Evolutionary conservation across 2,113 vertebrate genomes (phyloP).

Genomic region (Oenanthe melanoleuca): DNA sequence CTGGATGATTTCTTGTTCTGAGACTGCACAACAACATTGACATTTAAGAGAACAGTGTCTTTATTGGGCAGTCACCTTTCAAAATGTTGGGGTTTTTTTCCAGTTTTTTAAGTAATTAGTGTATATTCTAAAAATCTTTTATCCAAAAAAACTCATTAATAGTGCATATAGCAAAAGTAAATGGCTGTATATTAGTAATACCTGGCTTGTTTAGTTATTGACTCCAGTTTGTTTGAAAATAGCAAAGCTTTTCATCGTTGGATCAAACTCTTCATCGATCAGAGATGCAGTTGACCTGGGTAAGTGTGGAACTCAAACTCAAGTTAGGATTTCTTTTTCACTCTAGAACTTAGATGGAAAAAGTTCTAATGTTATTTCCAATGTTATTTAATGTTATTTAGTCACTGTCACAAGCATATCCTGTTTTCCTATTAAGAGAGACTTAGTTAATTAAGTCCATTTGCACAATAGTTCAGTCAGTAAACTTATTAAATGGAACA

Average conservation of each 20-base stretch:
- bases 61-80: neutral
- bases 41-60: neutral
- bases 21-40: neutral
- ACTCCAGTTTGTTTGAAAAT: conserved; percentile 58
- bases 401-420: neutral
- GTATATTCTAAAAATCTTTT: neutral
- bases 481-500: neutral
- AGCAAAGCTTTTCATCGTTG: conserved; percentile 93
- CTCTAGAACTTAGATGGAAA: neutral
- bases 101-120: neutral
- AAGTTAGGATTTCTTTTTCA: neutral
- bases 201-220: neutral
- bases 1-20: neutral
- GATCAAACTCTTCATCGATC: conserved; percentile 83
- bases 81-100: neutral
- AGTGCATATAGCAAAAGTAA: neutral
- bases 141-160: neutral
- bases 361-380: neutral
- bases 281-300: conserved; percentile 89
- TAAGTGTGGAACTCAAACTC: conserved; percentile 71
- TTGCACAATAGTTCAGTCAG: neutral
- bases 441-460: neutral
- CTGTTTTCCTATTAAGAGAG: neutral
- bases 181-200: neutral
- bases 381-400: too few species aligned